phyloP scores from a whole-genome alignment of 2,888 invertebrate species.

The Tenthredo notha region DNA sequence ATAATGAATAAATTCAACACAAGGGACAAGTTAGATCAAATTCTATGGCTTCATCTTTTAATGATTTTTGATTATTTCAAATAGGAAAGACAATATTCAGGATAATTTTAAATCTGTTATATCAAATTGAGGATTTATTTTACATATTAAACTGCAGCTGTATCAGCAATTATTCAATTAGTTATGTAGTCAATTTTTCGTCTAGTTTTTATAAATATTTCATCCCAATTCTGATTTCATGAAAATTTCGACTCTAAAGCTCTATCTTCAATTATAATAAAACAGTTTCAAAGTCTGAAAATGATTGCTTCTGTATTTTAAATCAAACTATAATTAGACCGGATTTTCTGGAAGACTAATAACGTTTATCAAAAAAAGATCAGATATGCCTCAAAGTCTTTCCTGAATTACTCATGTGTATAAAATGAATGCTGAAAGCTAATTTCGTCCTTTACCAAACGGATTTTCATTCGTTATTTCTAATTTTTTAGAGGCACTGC shows the following conservation, averaged over 20 bases:
- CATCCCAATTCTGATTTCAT: constrained; percentile 26
- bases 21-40: neutral
- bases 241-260: constrained; percentile 35
- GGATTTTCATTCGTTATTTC: constrained; percentile 59
- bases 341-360: neutral
- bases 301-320: neutral
- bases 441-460: constrained; percentile 57
- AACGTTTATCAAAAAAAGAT: neutral
- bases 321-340: neutral
- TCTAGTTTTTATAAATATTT: neutral
- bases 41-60: constrained; percentile 22
- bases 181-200: neutral
- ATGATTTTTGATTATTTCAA: neutral
- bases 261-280: constrained; percentile 59
- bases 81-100: neutral
- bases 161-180: neutral
- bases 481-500: constrained; percentile 89
- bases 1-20: neutral
- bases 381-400: constrained; percentile 34
- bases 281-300: neutral
- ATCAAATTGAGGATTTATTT: neutral
- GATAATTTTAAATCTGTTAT: neutral
- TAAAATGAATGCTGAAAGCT: neutral
- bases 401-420: constrained; percentile 57
- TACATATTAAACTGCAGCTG: neutral